Base-by-base conservation (phyloP, 2,888 invertebrate genomes). In the Phalera bucephala region DNA sequence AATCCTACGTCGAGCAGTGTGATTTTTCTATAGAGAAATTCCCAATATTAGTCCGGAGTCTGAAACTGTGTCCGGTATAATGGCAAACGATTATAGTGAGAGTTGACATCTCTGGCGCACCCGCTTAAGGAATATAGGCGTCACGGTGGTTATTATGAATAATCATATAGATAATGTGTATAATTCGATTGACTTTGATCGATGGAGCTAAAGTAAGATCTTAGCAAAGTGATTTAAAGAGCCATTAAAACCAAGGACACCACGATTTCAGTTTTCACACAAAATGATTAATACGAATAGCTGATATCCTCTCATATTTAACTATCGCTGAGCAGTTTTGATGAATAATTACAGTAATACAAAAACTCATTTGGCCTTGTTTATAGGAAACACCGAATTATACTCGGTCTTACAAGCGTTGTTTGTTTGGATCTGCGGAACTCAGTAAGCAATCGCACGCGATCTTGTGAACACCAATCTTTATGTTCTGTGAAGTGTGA, bases 361-460 rank as follows among this genome's bases (percentile, higher is more conserved):
- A 43, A 37, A 45, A 32, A 27, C n/a, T n/a, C n/a, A n/a, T n/a
- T n/a, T n/a, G 69, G 59, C 83, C 83, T 83, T 71, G 81, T 45
- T 15, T 5, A 63, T 58, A 75, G 87, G 84, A 86, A 82, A 59
- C 60, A 42, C 33, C 47, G 36, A 58, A 52, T 56, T 54, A 56
- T 56, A 10, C 9, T 25, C 57, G 61, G 62, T 76, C 72, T 65
- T 43, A 40, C 31, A 33, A n/a, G 12, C 11, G 11, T 29, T 20
- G 2, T 8, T 7, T 12, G 13, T 31, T 21, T 13, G 21, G 10
- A 8, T n/a, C 8, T 4, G 12, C 8, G 19, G 6, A 11, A 19
- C 11, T 53, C 72, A 80, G 80, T 79, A 45, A 20, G 26, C 32
- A 42, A 48, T 42, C 29, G 44, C 59, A 53, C 65, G 73, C 64